Percentiles rank a stretch among this genome's conserved stretches.
phyloP scores from a whole-genome alignment of 2,888 invertebrate genomes.

The Ceraclea dissimilis region DNA sequence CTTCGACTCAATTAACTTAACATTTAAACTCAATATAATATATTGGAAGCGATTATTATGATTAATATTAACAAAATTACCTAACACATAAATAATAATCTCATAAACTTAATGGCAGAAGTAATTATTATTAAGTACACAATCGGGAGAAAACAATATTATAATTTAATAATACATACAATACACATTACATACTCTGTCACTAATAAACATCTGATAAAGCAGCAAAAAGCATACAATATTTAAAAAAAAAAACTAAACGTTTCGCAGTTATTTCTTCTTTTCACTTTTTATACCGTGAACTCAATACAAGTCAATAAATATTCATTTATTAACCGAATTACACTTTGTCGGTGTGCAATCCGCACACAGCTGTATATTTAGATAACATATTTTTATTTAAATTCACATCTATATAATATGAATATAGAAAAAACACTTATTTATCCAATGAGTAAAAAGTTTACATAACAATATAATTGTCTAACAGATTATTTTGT shows the following conservation, averaged over 20 bases:
- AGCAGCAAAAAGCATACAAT: too few relatives aligned
- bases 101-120: slow-evolving; percentile 1
- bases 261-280: too few relatives aligned
- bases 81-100: neutral
- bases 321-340: too few relatives aligned
- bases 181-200: neutral
- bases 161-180: neutral
- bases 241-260: too few relatives aligned
- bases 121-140: neutral
- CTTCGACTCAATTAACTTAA: neutral
- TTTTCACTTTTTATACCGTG: too few relatives aligned
- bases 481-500: neutral
- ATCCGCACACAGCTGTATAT: too few relatives aligned
- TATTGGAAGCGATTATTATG: neutral
- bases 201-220: neutral
- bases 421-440: too few relatives aligned
- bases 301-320: too few relatives aligned
- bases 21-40: neutral
- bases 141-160: neutral
- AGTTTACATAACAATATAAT: neutral
- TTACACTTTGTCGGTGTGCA: too few relatives aligned
- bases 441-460: neutral
- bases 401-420: too few relatives aligned
- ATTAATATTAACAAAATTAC: neutral
- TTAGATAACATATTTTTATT: too few relatives aligned